phyloP scores from a whole-genome alignment of 2,113 vertebrate genomes.

The Muscicapa adusta region DNA sequence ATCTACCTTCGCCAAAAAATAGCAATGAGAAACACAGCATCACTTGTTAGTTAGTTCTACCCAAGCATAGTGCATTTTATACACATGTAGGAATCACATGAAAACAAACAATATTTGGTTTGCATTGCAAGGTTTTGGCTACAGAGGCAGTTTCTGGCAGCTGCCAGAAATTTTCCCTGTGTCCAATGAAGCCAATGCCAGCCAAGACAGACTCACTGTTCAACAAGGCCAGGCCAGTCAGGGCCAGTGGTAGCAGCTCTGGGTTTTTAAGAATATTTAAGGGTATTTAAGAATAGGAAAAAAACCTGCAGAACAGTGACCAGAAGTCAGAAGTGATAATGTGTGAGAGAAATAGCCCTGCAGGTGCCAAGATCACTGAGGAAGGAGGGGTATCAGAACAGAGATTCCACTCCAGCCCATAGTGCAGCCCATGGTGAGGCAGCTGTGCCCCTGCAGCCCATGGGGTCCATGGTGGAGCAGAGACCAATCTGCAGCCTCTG shows the following conservation, averaged over 20 bases:
- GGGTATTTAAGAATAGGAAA: no score
- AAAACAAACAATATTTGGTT: neutral
- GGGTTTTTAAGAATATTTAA: neutral
- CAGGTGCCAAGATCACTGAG: neutral
- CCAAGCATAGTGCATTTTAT: neutral
- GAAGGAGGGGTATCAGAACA: neutral
- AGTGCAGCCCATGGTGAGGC: neutral
- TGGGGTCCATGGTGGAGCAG: no score
- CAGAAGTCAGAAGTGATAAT: neutral
- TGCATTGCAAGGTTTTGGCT: neutral
- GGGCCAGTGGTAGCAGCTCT: neutral
- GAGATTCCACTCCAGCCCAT: rapidly evolving
- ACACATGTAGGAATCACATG: neutral
- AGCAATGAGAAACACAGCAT: neutral
- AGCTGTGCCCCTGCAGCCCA: neutral
- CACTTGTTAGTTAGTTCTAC: neutral
- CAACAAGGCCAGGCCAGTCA: neutral
- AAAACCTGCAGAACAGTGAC: neutral
- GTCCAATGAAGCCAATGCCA: rapidly evolving
- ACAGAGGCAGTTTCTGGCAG: neutral
- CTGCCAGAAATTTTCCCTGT: neutral
- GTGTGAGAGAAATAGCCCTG: neutral
- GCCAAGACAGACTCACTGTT: neutral
- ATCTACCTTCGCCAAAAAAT: neutral
- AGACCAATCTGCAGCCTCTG: neutral